Conservation (phyloP, 2,888 invertebrate genomes). For the Cheilosia grossa region DNA sequence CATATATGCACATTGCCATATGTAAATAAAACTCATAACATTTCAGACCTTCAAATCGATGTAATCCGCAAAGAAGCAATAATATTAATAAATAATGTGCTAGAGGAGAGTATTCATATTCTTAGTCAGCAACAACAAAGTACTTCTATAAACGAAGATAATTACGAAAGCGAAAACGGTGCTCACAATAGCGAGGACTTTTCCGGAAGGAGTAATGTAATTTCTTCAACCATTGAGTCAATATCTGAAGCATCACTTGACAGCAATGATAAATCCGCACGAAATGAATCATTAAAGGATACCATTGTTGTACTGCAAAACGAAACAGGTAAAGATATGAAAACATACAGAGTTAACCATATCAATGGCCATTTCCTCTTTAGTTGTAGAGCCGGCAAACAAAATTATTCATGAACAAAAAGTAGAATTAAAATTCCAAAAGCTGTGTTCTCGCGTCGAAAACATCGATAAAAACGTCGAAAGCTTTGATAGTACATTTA, state of each 20-base stretch:
- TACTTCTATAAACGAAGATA: background rate
- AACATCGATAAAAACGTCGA: conserved; percentile 79
- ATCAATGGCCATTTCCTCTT: conserved; percentile 5
- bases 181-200: conserved; percentile 78
- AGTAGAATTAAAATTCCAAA: conserved; percentile 82
- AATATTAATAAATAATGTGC: conserved; percentile 81
- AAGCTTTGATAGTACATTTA: conserved; percentile 80
- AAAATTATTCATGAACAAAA: conserved; percentile 75
- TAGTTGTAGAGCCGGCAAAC: conserved; percentile 4
- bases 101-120: conserved; percentile 82
- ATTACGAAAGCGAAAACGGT: conserved; percentile 65
- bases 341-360: background rate
- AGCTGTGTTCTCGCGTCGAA: conserved; percentile 80
- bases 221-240: conserved; percentile 83
- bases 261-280: conserved; percentile 79
- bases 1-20: background rate
- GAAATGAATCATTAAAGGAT: conserved; percentile 17
- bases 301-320: background rate
- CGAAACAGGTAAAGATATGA: conserved; percentile 40
- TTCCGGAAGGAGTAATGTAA: conserved; percentile 81
- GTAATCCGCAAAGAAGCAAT: conserved; percentile 81
- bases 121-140: conserved; percentile 78
- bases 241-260: conserved; percentile 83
- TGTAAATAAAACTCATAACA: conserved; percentile 19
- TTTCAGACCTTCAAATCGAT: conserved; percentile 63